Percentiles rank a stretch among this genome's conserved stretches.
Conservation (phyloP, 2,888 invertebrate species). For the Eurytoma adleriae region DNA sequence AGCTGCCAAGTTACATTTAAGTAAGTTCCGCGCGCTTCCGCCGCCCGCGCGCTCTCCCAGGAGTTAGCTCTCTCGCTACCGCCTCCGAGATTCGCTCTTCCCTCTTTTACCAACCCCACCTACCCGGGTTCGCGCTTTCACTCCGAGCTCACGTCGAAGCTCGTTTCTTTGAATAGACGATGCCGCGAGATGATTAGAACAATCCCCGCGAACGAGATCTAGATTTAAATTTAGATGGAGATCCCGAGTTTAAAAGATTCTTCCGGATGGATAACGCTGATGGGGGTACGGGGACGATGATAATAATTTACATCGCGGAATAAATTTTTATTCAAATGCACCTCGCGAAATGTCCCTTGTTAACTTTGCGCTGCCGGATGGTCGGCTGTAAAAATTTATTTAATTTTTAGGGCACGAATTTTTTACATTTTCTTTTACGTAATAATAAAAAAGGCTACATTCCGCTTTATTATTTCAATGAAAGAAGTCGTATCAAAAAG, state of each 20-base stretch:
- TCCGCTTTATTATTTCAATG: too few species aligned
- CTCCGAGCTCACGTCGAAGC: conserved; percentile 29
- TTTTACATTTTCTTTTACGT: too few species aligned
- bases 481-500: background rate
- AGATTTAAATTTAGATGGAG: conserved; percentile 30
- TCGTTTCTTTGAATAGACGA: conserved; percentile 45
- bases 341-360: too few species aligned
- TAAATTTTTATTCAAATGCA: too few species aligned
- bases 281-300: background rate
- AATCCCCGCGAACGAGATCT: background rate
- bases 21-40: conserved; percentile 47
- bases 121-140: background rate
- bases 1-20: conserved; percentile 59
- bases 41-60: conserved; percentile 1
- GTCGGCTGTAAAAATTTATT: too few species aligned
- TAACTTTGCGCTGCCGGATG: too few species aligned
- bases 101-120: background rate
- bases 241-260: background rate
- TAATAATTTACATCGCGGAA: too few species aligned
- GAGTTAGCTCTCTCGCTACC: background rate
- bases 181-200: background rate
- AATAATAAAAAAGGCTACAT: too few species aligned
- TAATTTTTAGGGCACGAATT: too few species aligned
- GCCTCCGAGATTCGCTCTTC: background rate
- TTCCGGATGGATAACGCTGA: background rate